phyloP scores from a whole-genome alignment of 2,113 vertebrate species.

The Isurus oxyrinchus region DNA sequence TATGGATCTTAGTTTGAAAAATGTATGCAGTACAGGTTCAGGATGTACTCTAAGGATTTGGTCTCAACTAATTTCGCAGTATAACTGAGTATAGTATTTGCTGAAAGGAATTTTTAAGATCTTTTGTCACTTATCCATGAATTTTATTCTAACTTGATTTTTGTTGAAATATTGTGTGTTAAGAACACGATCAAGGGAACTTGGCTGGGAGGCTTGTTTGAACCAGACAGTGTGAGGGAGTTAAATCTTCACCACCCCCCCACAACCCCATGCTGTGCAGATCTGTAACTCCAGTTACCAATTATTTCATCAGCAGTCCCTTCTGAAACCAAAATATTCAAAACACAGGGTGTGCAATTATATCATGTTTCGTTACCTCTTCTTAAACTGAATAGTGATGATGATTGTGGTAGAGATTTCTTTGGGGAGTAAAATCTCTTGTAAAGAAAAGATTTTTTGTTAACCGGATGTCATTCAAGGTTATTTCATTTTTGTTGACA shows the following conservation, averaged over 20 bases:
- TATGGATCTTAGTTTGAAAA: background rate
- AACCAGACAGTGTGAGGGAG: constrained; percentile 1
- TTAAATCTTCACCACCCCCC: background rate
- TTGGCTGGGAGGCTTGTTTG: background rate
- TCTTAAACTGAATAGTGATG: no score
- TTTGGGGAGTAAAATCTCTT: background rate
- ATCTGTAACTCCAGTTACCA: background rate
- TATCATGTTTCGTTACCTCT: background rate
- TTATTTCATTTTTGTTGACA: background rate
- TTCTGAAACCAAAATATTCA: background rate
- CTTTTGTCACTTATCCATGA: background rate
- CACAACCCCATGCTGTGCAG: background rate
- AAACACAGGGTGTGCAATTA: background rate
- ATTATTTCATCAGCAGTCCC: background rate
- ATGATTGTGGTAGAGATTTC: background rate
- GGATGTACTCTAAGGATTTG: background rate
- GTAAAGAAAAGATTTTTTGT: background rate
- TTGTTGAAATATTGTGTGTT: constrained; percentile 3
- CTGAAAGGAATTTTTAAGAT: background rate
- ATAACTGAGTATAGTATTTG: background rate
- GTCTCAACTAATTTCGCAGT: background rate
- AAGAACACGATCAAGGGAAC: background rate
- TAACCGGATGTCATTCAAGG: background rate
- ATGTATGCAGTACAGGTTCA: background rate
- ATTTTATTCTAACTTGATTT: background rate